Conservation (phyloP, 2,888 invertebrate genomes). For the Drosophila meridionalis region DNA sequence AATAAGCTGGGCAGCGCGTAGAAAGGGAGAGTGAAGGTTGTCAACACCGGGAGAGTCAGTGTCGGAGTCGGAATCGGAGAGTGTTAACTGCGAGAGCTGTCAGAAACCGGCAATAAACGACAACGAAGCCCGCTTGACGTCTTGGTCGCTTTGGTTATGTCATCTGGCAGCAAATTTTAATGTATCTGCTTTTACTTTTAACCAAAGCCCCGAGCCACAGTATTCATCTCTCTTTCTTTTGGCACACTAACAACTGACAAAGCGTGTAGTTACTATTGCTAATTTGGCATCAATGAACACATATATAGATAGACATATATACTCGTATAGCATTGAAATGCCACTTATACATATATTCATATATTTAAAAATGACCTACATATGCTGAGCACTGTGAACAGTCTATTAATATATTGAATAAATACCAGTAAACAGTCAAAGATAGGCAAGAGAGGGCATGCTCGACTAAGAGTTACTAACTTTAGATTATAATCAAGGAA, state of each 20-base stretch:
- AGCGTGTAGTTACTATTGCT: neutral
- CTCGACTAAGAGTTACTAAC: neutral
- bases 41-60: conserved; percentile 23
- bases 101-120: conserved; percentile 48
- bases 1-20: conserved; percentile 10
- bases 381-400: neutral
- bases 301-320: neutral
- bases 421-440: neutral
- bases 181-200: conserved; percentile 43
- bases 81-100: conserved; percentile 37
- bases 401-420: conserved; percentile 14
- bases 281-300: neutral
- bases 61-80: neutral
- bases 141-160: conserved; percentile 37
- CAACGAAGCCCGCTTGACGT: conserved; percentile 23
- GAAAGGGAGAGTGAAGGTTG: conserved; percentile 56
- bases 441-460: neutral
- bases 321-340: neutral
- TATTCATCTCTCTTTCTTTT: neutral
- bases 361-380: conserved; percentile 10
- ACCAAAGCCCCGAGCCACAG: neutral
- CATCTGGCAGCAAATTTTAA: conserved; percentile 45
- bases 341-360: neutral
- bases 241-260: neutral
- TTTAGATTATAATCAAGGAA: too few species aligned